Base-by-base conservation (phyloP, 2,888 invertebrate genomes). In the Muschampia plurimacula region DNA sequence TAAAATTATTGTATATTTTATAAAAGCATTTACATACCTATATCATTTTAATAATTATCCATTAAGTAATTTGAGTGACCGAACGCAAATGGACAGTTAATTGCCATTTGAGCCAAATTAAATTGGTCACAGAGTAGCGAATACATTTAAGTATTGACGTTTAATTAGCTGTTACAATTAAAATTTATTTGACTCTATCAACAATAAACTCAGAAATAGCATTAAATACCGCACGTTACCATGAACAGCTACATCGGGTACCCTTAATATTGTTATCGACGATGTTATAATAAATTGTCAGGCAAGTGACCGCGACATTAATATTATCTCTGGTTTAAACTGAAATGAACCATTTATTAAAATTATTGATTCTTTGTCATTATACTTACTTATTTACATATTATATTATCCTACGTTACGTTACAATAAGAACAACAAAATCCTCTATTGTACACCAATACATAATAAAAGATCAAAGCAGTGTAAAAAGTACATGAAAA, bases 71-170 rank as follows among this genome's bases (percentile, higher is more conserved):
- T 41, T 64, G 52, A 44, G 28, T 15, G 74, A 68, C 69, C 15
- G 72, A 52, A 67, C 44, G 60, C 65, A 70, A 65, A 70, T 72
- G 44, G 36, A 46, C 57, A 66, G 46, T 69, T 57, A 69, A 74
- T 44, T 71, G 59, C 0, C 46, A 49, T 49, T 66, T 63, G 65
- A 73, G 69, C 39, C 44, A 69, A 72, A 67, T 69, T 52, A 65
- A 73, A 75, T 73, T 73, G 22, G 67, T 57, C 64, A 65, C 41
- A 32, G 55, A n/a, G 66, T 49, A 32, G 52, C 52, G 15, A 52
- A 36, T 39, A 32, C 52, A 66, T 52, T 66, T 49, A 66, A 66
- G n/a, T 39, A 32, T 70, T 57, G 28, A 36, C 70, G 36, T 46
- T 65, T 70, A 41, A 65, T 57, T 65, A 44, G 55, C 41, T 13